Base-by-base conservation (phyloP, 2,888 invertebrate genomes). In the Drosophila subsilvestris region DNA sequence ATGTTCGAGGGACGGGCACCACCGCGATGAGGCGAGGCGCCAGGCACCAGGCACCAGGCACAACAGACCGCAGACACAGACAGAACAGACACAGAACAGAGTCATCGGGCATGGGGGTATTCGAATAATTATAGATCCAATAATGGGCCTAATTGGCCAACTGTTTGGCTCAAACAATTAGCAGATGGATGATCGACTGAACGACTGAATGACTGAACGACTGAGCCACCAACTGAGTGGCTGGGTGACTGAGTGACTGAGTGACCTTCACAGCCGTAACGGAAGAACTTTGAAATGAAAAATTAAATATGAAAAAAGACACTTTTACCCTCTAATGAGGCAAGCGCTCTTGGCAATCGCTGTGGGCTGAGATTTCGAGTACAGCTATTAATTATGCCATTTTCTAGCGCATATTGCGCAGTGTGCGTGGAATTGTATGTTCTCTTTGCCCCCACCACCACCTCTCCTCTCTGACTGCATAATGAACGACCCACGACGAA, bases 341-440 rank as follows among this genome's bases (percentile, higher is more conserved):
- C 7, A n/a, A n/a, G 22, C 22, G 37, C 37, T n/a, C 14, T 27
- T 7, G n/a, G 37, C 37, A 37, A 37, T 37, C 14, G 37, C 37
- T 37, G 37, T 37, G 37, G 37, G 37, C 37, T n/a, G n/a, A n/a
- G 37, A 2, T 37, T 37, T 37, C 14, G n/a, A 37, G 37, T 37
- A 7, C 37, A 51, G 63, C 72, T 79, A 87, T 82, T 87, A 87
- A 85, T 87, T 85, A 87, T 61, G 61, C 37, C n/a, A 57, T 54
- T 75, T 69, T 48, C 71, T 25, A 60, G 69, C 77, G 63, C 80
- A 51, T 51, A 77, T 80, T 77, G n/a, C 67, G 32, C 42, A 14
- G 48, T 49, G 27, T 29, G 25, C 22, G 29, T 53, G 37, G 51
- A 37, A 37, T 51, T 2, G 14, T 14, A 37, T 51, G 18, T 51